phyloP scores from a whole-genome alignment of 2,888 invertebrate genomes.

The Drosophila melanocephala region DNA sequence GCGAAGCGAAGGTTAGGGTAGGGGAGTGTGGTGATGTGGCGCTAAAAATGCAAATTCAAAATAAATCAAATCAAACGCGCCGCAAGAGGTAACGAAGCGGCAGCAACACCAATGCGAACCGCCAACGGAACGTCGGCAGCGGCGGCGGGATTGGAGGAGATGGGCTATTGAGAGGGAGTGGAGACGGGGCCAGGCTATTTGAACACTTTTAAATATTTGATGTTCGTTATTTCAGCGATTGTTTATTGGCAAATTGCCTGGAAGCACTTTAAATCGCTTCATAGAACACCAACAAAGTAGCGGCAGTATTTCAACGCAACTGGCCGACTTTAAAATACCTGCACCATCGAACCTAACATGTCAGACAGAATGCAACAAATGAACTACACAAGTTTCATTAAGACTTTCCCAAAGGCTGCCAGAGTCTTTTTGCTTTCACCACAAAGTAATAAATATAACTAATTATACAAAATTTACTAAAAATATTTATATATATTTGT shows the following conservation, averaged over 20 bases:
- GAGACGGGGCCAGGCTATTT: conserved; percentile 51
- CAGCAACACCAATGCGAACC: conserved; percentile 75
- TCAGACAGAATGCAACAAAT: not conserved
- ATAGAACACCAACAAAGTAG: conserved; percentile 65
- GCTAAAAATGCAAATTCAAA: conserved; percentile 76
- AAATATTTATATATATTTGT: not conserved
- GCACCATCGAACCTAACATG: not conserved
- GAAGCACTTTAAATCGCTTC: conserved; percentile 84
- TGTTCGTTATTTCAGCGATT: conserved; percentile 79
- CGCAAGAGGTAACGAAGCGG: conserved; percentile 83
- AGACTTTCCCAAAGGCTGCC: too few relatives aligned
- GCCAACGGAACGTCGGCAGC: conserved; percentile 44
- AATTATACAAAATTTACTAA: not conserved
- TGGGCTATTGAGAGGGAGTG: not conserved
- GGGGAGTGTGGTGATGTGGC: conserved; percentile 1
- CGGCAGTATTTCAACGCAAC: not conserved
- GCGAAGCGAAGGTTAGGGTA: not conserved
- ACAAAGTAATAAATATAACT: not conserved
- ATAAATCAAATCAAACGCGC: conserved; percentile 80
- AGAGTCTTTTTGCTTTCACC: not conserved
- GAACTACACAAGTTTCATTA: not conserved
- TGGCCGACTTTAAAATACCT: conserved; percentile 28
- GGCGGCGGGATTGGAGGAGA: not conserved
- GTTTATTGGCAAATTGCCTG: conserved; percentile 84
- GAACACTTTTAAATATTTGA: conserved; percentile 77